Evolutionary conservation across 2,888 invertebrate species (phyloP).

Genomic region (Campopleginae sp.): DNA sequence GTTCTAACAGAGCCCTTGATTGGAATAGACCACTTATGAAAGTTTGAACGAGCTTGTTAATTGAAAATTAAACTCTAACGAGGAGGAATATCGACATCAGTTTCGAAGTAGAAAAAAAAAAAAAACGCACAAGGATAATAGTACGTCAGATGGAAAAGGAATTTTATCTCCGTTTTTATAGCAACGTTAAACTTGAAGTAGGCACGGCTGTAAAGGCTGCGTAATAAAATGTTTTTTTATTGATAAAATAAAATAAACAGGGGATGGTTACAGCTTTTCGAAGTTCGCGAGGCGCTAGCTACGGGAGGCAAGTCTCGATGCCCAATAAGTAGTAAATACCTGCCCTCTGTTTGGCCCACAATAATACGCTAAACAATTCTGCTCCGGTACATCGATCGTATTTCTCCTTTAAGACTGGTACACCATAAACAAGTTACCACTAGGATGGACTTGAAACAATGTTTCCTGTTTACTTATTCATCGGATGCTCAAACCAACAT

Average conservation of each 20-base stretch:
- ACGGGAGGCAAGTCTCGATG: constrained; percentile 6
- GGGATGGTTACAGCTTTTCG: constrained; percentile 8
- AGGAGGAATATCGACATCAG: constrained; percentile 24
- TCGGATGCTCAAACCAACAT: neutral
- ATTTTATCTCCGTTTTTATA: constrained; percentile 44
- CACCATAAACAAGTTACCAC: neutral
- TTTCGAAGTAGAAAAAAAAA: constrained; percentile 20
- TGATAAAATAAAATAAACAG: constrained; percentile 32
- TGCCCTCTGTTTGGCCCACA: constrained; percentile 32
- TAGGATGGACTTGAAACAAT: neutral
- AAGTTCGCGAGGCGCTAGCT: constrained; percentile 16
- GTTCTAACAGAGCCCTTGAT: constrained; percentile 15
- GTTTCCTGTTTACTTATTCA: neutral
- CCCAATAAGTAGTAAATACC: constrained; percentile 49
- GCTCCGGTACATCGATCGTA: neutral
- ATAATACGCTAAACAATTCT: constrained; percentile 17
- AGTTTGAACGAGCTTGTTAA: constrained; percentile 37
- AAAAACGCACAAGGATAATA: constrained; percentile 26
- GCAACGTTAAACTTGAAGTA: constrained; percentile 26
- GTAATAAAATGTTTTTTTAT: constrained; percentile 47
- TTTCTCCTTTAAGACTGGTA: neutral
- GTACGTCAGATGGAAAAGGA: neutral
- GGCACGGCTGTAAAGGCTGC: neutral
- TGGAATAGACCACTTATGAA: neutral
- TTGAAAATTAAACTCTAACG: constrained; percentile 42